phyloP scores from a whole-genome alignment of 2,888 invertebrate species.

The Dendrolimus houi region DNA sequence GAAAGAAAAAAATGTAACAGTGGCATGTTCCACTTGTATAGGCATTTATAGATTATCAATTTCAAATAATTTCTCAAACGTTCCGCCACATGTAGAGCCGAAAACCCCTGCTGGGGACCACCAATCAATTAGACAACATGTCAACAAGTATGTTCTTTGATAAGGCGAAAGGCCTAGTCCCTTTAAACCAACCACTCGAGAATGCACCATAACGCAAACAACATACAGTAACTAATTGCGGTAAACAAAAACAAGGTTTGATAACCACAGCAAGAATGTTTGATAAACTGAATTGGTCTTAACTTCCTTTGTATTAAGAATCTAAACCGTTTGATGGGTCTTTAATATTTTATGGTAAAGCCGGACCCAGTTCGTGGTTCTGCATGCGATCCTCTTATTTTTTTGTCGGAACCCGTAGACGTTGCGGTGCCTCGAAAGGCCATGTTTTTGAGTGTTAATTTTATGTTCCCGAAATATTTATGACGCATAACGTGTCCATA shows the following conservation, averaged over 20 bases:
- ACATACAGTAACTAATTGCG: conserved; percentile 43
- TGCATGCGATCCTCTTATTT: conserved; percentile 65
- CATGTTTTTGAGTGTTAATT: conserved; percentile 75
- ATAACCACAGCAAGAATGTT: conserved; percentile 20
- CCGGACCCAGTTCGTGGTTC: conserved; percentile 45
- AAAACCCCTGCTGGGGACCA: conserved; percentile 68
- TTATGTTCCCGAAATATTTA: conserved; percentile 76
- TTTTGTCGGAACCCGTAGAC: conserved; percentile 64
- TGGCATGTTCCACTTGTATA: conserved; percentile 68
- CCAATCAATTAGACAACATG: conserved; percentile 76
- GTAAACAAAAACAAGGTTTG: conserved; percentile 27
- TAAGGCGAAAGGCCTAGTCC: conserved; percentile 49
- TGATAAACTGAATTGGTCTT: conserved; percentile 22
- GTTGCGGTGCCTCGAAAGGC: conserved; percentile 70
- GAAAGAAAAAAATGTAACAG: conserved; percentile 52
- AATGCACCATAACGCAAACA: conserved; percentile 54
- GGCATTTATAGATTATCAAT: conserved; percentile 71
- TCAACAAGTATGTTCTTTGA: conserved; percentile 74
- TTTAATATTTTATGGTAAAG: conserved; percentile 30
- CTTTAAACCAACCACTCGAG: conserved; percentile 32
- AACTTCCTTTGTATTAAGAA: conserved; percentile 15
- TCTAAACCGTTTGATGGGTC: conserved; percentile 12
- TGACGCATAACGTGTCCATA: conserved; percentile 72
- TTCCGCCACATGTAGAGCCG: conserved; percentile 58
- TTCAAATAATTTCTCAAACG: conserved; percentile 70